Evolutionary conservation across 2,113 vertebrate species (phyloP).

Genomic region (Ploceus nigricollis): DNA sequence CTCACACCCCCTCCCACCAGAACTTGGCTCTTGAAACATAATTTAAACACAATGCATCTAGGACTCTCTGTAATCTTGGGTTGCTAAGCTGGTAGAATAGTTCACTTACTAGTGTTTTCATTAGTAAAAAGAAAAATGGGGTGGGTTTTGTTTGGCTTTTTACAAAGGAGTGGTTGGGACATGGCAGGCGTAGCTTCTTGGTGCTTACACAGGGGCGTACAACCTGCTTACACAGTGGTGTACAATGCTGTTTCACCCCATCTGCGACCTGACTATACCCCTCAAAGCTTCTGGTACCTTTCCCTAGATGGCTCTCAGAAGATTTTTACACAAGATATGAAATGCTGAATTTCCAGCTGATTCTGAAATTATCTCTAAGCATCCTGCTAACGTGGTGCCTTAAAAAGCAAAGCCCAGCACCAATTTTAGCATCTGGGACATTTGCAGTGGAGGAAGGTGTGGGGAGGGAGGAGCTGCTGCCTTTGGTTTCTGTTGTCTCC

Average conservation of each 20-base stretch:
- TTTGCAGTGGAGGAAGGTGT: background rate
- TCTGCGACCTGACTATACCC: background rate
- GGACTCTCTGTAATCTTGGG: conserved; percentile 50
- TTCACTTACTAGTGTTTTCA: conserved; percentile 53
- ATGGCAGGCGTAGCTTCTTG: background rate
- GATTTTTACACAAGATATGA: background rate
- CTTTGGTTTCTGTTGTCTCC: background rate
- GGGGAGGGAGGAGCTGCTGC: background rate
- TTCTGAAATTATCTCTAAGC: background rate
- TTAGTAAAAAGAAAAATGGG: background rate
- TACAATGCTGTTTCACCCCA: background rate
- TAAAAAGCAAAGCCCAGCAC: conserved; percentile 25
- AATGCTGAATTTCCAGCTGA: conserved; percentile 3
- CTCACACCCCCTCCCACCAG: conserved; percentile 54
- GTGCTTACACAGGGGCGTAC: background rate
- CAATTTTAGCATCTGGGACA: background rate
- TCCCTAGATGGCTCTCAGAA: background rate
- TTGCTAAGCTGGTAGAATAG: conserved; percentile 54
- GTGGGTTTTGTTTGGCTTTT: background rate
- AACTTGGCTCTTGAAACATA: conserved; percentile 63
- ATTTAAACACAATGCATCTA: conserved; percentile 44
- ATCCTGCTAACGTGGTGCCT: background rate
- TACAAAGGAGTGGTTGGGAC: conserved; percentile 18
- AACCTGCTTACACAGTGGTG: background rate
- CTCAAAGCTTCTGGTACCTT: background rate